These are phyloP conservation scores for Xiphophorus hellerii DNA, from an alignment of 2,113 vertebrate species.

Conservation along the genomic window DNA sequence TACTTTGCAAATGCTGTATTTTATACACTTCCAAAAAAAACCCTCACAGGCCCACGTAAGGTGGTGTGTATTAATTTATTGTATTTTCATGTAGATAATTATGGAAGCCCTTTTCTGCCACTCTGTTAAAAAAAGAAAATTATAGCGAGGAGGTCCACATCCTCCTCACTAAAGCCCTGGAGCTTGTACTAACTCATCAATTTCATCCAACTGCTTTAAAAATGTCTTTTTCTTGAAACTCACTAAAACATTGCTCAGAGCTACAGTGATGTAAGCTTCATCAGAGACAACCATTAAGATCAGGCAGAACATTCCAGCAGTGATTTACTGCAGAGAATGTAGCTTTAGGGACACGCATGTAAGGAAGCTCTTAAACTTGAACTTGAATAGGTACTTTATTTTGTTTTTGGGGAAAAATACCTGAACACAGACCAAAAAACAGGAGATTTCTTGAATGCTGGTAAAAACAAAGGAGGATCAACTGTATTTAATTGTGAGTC, in stretches of 20 bases:
- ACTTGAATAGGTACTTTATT: slow-evolving; percentile 20
- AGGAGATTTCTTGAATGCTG: slow-evolving; percentile 11
- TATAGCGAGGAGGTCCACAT: neutral
- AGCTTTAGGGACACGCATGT: neutral
- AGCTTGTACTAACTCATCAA: neutral
- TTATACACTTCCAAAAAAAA: neutral
- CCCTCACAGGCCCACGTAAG: neutral
- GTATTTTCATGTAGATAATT: neutral
- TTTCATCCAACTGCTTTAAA: neutral
- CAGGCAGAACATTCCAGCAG: slow-evolving; percentile 48
- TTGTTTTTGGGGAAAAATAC: slow-evolving; percentile 30
- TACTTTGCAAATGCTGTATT: neutral
- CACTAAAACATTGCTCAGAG: slow-evolving; percentile 13
- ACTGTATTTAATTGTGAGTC: slow-evolving; percentile 15
- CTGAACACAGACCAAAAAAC: slow-evolving; percentile 32
- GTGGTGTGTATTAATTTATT: neutral
- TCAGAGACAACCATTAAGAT: slow-evolving; percentile 37
- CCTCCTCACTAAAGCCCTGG: neutral
- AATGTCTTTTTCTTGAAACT: slow-evolving; percentile 1
- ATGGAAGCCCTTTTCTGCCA: no score
- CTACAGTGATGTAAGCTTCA: slow-evolving; percentile 34
- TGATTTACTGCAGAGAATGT: slow-evolving; percentile 53
- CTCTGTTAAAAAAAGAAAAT: no score
- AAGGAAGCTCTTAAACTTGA: neutral
- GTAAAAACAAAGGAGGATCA: slow-evolving; percentile 13